These are phyloP conservation scores for Dendrocopos noguchii DNA, from an alignment of 2,113 vertebrate genomes.

Conservation along the genomic window DNA sequence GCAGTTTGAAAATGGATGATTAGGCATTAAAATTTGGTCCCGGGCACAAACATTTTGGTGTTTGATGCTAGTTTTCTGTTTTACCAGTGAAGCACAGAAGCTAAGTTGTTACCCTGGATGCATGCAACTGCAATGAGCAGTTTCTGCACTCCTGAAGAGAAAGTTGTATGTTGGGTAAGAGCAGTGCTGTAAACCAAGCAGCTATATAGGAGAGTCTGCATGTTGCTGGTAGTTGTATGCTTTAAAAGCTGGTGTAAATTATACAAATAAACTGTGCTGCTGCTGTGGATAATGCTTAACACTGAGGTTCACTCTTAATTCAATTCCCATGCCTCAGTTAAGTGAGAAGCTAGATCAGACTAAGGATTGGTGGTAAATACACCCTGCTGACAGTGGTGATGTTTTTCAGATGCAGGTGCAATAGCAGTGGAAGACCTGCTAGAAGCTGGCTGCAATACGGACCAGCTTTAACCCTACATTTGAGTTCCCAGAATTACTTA, in stretches of 20 bases:
- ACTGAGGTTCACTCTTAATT: slow-evolving; percentile 8
- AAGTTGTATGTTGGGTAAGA: background rate
- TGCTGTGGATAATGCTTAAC: background rate
- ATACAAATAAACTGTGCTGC: slow-evolving; percentile 32
- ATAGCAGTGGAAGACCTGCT: background rate
- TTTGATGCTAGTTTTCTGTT: background rate
- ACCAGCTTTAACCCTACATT: background rate
- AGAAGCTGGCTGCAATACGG: background rate
- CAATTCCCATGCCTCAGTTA: background rate
- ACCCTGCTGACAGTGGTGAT: rapidly evolving
- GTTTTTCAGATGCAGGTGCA: background rate
- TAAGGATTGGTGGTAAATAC: rapidly evolving
- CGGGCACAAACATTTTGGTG: background rate
- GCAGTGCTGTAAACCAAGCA: slow-evolving; percentile 25
- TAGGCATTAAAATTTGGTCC: background rate
- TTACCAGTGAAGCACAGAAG: background rate
- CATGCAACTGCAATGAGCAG: background rate
- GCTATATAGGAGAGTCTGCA: background rate
- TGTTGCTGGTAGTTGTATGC: background rate
- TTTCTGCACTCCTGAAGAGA: background rate
- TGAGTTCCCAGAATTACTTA: background rate
- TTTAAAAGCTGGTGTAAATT: background rate
- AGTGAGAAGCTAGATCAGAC: background rate
- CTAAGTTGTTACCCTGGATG: background rate
- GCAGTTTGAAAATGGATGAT: background rate